phyloP scores from a whole-genome alignment of 1,140 invertebrate genomes.

The Pachypeltis micranthus region DNA sequence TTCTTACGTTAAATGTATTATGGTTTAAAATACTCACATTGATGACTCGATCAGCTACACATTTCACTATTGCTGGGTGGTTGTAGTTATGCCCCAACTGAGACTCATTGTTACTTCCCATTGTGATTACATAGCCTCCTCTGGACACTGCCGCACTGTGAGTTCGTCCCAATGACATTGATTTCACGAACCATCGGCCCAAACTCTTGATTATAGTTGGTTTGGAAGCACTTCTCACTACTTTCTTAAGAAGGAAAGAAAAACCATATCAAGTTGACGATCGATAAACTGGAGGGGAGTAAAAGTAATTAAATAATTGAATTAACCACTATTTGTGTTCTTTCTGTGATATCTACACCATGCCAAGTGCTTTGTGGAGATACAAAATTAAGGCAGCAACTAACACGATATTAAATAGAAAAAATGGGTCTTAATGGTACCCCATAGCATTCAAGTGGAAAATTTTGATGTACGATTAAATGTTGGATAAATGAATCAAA shows the following conservation, averaged over 20 bases:
- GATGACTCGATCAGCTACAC: constrained; percentile 40
- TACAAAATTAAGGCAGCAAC: too few species aligned
- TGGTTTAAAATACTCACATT: constrained; percentile 39
- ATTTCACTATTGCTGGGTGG: constrained; percentile 41
- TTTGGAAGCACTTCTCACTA: not conserved
- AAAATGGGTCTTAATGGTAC: too few species aligned
- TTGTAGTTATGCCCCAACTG: constrained; percentile 43
- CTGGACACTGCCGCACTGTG: constrained; percentile 51
- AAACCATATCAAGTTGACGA: not conserved
- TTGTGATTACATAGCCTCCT: constrained; percentile 51
- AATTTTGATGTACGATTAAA: too few species aligned
- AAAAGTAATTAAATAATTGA: too few species aligned
- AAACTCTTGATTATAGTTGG: constrained; percentile 20
- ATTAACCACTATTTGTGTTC: too few species aligned
- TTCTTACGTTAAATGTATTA: not conserved
- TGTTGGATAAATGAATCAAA: too few species aligned
- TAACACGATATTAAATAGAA: too few species aligned
- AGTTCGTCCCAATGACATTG: constrained; percentile 43
- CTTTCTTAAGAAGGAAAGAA: constrained; percentile 1
- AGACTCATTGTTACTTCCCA: constrained; percentile 49
- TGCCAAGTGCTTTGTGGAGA: too few species aligned
- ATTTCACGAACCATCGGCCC: constrained; percentile 35
- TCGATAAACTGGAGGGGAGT: too few species aligned
- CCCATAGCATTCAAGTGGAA: too few species aligned
- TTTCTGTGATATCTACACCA: too few species aligned